Conservation (phyloP, 2,888 invertebrate genomes). For the Cantharis rufa region DNA sequence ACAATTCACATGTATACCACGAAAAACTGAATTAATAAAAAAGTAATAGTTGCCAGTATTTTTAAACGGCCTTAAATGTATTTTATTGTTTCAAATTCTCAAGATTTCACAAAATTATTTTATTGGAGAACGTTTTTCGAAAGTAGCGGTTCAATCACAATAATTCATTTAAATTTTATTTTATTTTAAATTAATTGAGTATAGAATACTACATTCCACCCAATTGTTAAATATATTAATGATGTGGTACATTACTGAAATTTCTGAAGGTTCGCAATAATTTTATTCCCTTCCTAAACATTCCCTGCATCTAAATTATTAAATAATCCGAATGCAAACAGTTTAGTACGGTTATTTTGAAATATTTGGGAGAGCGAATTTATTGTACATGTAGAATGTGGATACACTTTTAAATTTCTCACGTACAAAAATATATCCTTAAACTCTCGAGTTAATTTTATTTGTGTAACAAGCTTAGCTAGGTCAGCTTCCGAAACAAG, state of each 20-base stretch:
- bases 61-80: not conserved
- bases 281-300: not conserved
- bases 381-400: not conserved
- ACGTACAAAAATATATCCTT: not conserved
- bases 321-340: not conserved
- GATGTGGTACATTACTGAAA: not conserved
- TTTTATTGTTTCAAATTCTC: not conserved
- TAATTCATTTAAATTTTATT: too few species aligned
- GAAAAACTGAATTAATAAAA: not conserved
- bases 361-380: not conserved
- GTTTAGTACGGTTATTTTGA: not conserved
- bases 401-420: not conserved
- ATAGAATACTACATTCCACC: too few species aligned
- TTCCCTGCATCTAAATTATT: not conserved
- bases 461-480: not conserved
- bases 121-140: too few species aligned
- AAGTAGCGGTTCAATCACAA: too few species aligned
- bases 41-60: not conserved
- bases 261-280: not conserved
- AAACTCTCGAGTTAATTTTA: not conserved
- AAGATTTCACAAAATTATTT: too few species aligned
- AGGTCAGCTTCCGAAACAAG: not conserved
- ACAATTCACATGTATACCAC: not conserved
- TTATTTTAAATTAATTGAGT: too few species aligned
- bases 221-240: not conserved